phyloP scores from a whole-genome alignment of 2,888 invertebrate genomes.

The Oligia strigilis region DNA sequence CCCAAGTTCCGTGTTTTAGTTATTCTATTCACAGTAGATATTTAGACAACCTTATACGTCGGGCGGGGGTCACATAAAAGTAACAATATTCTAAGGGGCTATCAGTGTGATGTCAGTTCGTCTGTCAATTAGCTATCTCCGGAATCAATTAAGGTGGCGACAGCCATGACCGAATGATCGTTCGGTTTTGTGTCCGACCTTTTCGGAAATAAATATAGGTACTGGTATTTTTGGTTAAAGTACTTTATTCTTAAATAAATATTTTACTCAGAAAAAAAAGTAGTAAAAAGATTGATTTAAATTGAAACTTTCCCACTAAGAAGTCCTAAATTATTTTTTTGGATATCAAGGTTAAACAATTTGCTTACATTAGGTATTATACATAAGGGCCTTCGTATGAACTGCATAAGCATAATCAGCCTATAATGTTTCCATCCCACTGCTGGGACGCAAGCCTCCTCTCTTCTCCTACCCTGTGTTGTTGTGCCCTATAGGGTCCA shows the following conservation, averaged over 20 bases:
- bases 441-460: background rate
- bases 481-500: too few relatives aligned
- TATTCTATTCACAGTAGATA: background rate
- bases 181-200: conserved; percentile 30
- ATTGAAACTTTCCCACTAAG: background rate
- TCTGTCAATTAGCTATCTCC: conserved; percentile 63
- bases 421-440: background rate
- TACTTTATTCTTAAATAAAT: background rate
- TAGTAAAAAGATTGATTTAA: too few relatives aligned
- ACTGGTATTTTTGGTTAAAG: background rate
- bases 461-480: too few relatives aligned
- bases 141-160: conserved; percentile 37
- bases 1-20: background rate
- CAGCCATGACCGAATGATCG: conserved; percentile 10
- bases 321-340: background rate
- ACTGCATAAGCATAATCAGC: background rate
- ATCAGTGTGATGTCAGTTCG: conserved; percentile 60
- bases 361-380: background rate
- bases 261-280: too few relatives aligned
- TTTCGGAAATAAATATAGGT: conserved; percentile 3
- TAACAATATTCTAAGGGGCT: conserved; percentile 49
- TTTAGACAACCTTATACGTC: background rate
- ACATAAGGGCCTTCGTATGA: background rate
- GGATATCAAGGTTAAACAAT: background rate
- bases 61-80: conserved; percentile 31